A percentile compares a stretch with the other conserved stretches of the same genome.
Conservation (phyloP, 2,113 vertebrate species). For the Baryphthengus martii region DNA sequence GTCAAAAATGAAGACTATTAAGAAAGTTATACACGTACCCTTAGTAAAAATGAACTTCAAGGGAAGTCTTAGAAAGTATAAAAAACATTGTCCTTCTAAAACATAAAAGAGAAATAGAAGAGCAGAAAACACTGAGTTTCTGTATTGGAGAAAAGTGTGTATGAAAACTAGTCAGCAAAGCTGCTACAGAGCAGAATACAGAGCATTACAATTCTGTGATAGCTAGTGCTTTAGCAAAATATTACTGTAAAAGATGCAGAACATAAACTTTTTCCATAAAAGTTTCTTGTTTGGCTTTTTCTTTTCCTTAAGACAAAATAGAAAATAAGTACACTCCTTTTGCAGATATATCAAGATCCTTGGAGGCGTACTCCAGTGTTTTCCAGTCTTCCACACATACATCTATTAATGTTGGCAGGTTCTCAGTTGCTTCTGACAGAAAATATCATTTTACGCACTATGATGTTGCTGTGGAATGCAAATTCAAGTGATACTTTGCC, state of each 20-base stretch:
- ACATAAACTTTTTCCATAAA: neutral
- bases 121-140: neutral
- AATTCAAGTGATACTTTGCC: neutral
- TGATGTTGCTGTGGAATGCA: neutral
- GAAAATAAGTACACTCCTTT: neutral
- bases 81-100: neutral
- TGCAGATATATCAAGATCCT: neutral
- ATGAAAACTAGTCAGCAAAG: neutral
- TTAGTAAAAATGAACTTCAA: neutral
- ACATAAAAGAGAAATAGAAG: neutral
- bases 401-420: neutral
- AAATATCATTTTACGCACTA: neutral
- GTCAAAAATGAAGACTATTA: neutral
- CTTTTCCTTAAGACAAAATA: neutral
- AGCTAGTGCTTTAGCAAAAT: neutral
- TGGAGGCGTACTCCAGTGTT: accelerated
- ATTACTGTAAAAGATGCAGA: neutral
- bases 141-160: neutral
- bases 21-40: neutral
- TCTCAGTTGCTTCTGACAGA: neutral
- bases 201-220: neutral
- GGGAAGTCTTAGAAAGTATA: neutral
- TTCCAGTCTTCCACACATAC: neutral
- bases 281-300: neutral
- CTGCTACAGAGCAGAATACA: neutral